Percentiles rank a stretch among this genome's conserved stretches.
Conservation (phyloP, 92 coral and sea anemone genomes). For the Phenganax subtilis region DNA sequence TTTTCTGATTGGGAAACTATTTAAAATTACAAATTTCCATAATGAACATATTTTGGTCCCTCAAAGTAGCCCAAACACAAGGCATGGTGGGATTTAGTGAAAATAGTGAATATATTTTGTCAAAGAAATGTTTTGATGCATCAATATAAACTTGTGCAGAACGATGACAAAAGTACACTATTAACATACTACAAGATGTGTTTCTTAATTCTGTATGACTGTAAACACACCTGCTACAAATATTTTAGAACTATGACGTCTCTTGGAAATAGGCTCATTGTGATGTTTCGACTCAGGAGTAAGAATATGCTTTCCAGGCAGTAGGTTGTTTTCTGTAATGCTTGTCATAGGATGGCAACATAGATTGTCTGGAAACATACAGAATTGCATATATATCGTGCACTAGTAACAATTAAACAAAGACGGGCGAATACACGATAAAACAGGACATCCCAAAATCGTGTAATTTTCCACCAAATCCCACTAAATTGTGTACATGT, state of each 20-base stretch:
- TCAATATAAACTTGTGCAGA: too few species aligned
- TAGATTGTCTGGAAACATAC: background rate
- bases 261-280: background rate
- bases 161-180: too few species aligned
- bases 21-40: too few species aligned
- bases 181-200: too few species aligned
- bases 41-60: too few species aligned
- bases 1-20: too few species aligned
- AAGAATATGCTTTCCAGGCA: background rate
- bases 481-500: constrained; percentile 7
- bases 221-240: background rate
- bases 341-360: background rate
- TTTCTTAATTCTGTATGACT: too few species aligned
- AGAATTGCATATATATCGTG: background rate
- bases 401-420: background rate
- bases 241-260: background rate
- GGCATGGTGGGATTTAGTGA: too few species aligned
- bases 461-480: background rate
- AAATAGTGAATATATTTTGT: too few species aligned
- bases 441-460: background rate
- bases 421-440: background rate
- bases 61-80: too few species aligned
- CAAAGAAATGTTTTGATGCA: too few species aligned
- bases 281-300: background rate
- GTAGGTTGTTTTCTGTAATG: background rate